These are phyloP conservation scores for Danaus plexippus DNA, from an alignment of 1,140 invertebrate species.

Conservation along the genomic window DNA sequence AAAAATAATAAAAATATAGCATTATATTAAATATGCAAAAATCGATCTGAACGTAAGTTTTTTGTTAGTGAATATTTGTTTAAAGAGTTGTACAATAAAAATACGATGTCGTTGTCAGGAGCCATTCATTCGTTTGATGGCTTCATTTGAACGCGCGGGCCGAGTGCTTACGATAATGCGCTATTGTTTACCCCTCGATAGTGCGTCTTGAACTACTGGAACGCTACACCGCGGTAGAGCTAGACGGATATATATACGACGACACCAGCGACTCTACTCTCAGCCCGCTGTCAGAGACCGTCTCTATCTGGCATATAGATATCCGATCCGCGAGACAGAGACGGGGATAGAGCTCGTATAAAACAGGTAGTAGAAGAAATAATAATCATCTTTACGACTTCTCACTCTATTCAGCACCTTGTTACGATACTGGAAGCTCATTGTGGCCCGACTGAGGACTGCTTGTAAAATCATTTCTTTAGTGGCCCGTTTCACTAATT, in stretches of 20 bases:
- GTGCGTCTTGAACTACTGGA: slow-evolving; percentile 57
- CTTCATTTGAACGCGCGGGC: slow-evolving; percentile 65
- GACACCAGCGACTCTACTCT: slow-evolving; percentile 32
- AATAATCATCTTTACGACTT: slow-evolving; percentile 74
- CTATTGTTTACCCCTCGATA: slow-evolving; percentile 70
- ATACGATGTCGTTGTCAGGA: slow-evolving; percentile 53
- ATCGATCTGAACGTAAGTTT: slow-evolving; percentile 14
- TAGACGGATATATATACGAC: slow-evolving; percentile 46
- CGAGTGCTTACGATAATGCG: slow-evolving; percentile 64
- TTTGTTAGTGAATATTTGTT: slow-evolving; percentile 57
- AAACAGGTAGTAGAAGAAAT: slow-evolving; percentile 74
- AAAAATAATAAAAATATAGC: too few species aligned
- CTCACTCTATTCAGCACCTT: slow-evolving; percentile 74
- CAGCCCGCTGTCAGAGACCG: slow-evolving; percentile 34
- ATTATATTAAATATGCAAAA: too few species aligned
- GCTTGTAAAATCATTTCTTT: slow-evolving; percentile 72
- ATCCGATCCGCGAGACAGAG: slow-evolving; percentile 36
- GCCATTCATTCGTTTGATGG: slow-evolving; percentile 69
- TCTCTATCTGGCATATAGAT: slow-evolving; percentile 38
- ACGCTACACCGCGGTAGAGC: slow-evolving; percentile 51
- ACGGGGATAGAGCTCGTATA: slow-evolving; percentile 44
- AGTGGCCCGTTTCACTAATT: slow-evolving; percentile 70
- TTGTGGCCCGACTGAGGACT: slow-evolving; percentile 64
- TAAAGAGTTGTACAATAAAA: slow-evolving; percentile 65
- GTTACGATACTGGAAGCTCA: slow-evolving; percentile 71